These are phyloP conservation scores for Ochotona curzoniae DNA, from an alignment of 2,113 vertebrate species.

Conservation along the genomic window DNA sequence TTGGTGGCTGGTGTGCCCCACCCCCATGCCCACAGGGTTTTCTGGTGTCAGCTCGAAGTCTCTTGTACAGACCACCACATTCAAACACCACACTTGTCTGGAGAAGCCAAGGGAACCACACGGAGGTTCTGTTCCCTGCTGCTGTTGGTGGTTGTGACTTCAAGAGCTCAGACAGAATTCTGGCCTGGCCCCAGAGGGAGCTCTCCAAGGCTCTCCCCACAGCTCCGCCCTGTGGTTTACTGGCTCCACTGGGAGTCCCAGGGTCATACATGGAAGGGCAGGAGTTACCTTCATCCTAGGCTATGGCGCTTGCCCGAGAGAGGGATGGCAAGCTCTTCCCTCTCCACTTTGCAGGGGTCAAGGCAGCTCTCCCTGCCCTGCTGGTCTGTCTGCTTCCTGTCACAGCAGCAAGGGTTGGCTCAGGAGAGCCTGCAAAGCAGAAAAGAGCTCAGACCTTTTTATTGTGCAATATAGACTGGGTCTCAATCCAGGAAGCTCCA, in stretches of 20 bases:
- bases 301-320: background rate
- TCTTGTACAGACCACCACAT: background rate
- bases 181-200: background rate
- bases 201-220: too few relatives aligned
- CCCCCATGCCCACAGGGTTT: background rate
- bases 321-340: background rate
- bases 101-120: background rate
- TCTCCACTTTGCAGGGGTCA: background rate
- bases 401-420: too few relatives aligned
- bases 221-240: too few relatives aligned
- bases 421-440: background rate
- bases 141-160: background rate
- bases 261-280: background rate
- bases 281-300: background rate
- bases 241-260: background rate
- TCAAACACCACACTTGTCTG: background rate
- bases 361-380: fast-evolving
- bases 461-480: background rate
- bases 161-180: background rate
- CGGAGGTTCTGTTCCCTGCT: background rate
- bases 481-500: background rate
- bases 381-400: background rate
- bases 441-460: background rate
- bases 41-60: background rate
- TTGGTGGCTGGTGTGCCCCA: background rate